Conservation (phyloP, 2,113 vertebrate species). For the Paratilapia polleni region DNA sequence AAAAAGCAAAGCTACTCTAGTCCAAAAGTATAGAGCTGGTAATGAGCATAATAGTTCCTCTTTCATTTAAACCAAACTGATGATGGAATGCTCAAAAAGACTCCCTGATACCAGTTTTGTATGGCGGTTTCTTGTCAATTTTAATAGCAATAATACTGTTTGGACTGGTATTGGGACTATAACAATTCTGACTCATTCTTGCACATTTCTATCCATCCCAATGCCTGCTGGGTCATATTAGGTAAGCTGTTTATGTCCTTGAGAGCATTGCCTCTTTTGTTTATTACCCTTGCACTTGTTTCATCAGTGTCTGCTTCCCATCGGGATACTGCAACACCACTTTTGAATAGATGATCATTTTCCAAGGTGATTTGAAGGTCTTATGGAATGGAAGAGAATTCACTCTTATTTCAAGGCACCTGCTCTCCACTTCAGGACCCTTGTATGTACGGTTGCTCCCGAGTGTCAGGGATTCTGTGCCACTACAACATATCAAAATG, state of each 20-base stretch:
- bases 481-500: background rate
- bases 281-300: conserved; percentile 26
- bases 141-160: background rate
- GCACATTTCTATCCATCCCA: background rate
- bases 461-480: background rate
- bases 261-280: conserved; percentile 41
- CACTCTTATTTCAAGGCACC: background rate
- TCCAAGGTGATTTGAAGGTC: conserved; percentile 25
- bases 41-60: background rate
- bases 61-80: background rate
- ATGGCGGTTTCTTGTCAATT: background rate
- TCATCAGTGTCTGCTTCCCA: conserved; percentile 34
- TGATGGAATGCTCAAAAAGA: background rate
- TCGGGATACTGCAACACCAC: conserved; percentile 10
- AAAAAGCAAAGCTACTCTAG: background rate
- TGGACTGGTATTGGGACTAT: background rate
- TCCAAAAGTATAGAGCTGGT: background rate
- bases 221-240: conserved; percentile 8
- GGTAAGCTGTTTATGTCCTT: conserved; percentile 44
- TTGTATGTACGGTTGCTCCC: background rate
- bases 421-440: background rate
- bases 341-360: conserved; percentile 51
- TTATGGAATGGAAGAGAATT: background rate
- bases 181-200: background rate
- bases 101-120: background rate